Evolutionary conservation across 2,888 invertebrate genomes (phyloP).

Genomic region (Latrodectus elegans): DNA sequence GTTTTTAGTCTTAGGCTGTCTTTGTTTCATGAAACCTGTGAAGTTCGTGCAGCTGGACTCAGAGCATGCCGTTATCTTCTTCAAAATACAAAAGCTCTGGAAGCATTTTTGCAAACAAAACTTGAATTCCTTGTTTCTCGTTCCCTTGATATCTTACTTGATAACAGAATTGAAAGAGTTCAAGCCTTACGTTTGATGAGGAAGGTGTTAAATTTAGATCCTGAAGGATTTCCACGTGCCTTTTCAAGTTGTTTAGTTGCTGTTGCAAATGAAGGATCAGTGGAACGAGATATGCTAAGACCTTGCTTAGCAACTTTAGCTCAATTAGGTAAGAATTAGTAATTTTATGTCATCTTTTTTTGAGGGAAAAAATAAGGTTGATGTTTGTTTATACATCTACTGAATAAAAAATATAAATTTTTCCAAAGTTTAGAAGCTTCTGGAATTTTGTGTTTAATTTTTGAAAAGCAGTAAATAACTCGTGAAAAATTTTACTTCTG

Average conservation of each 20-base stretch:
- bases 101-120: constrained; percentile 85
- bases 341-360: neutral
- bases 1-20: constrained; percentile 85
- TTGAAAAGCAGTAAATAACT: no score
- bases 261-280: constrained; percentile 85
- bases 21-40: constrained; percentile 89
- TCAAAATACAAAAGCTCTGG: constrained; percentile 85
- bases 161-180: constrained; percentile 87
- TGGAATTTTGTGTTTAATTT: no score
- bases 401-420: no score
- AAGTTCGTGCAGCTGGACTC: constrained; percentile 90
- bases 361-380: neutral
- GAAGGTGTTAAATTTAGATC: constrained; percentile 81
- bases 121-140: constrained; percentile 89
- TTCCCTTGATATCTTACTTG: constrained; percentile 90
- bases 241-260: constrained; percentile 88
- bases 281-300: constrained; percentile 88
- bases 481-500: no score
- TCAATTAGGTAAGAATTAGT: constrained; percentile 83
- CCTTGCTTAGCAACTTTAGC: constrained; percentile 90
- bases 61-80: constrained; percentile 90
- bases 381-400: no score
- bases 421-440: no score
- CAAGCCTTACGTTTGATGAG: constrained; percentile 92
- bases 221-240: constrained; percentile 83